Evolutionary conservation across 2,113 vertebrate genomes (phyloP), one percentile per base, ranked within the genome.

Genomic region (Pollachius pollachius): DNA sequence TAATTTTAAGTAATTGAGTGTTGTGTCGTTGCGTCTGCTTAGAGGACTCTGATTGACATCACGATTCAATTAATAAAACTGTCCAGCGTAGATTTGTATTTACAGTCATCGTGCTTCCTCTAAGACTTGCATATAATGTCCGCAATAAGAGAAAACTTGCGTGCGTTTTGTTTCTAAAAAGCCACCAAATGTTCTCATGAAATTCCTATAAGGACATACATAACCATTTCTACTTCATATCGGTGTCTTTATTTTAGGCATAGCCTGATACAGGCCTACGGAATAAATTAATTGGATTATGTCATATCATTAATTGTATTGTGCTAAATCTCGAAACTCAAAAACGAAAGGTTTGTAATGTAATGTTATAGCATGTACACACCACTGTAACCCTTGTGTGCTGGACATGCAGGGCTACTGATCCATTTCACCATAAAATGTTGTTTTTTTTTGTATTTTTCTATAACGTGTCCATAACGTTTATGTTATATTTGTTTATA

Each of bases 331-430:
- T 88, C 87, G 90, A 77, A 78, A 76, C 64, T 71, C n/a, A 19
- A 67, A 67, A 3, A 15, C 18, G 19, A 79, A 41, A 78, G 62
- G 80, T 86, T 83, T 88, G 74, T 41, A 64, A 41, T 56, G 71
- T 27, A 4, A 27, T 27, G 27, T 27, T 27, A 67, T 27, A 34
- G 70, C 52, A 69, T 60, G 91, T 91, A 91, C 93, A 92, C 92
- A 63, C 90, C 86, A 92, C 88, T 93, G 89, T 92, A 87, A 92
- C 86, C 88, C 93, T 91, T 94, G 94, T 95, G 95, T 97, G 96
- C 95, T 96, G 95, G 95, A 93, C 96, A 94, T 97, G 95, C 92
- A 89, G 0, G 92, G 94, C 83, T 80, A 76, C 83, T 67, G 70
- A 64, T 81, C 57, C 65, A 34, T 82, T 85, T 80, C 87, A 84